These are phyloP conservation scores for Lophotriccus pileatus DNA, from an alignment of 2,797 vertebrate species.

Conservation along the genomic window DNA sequence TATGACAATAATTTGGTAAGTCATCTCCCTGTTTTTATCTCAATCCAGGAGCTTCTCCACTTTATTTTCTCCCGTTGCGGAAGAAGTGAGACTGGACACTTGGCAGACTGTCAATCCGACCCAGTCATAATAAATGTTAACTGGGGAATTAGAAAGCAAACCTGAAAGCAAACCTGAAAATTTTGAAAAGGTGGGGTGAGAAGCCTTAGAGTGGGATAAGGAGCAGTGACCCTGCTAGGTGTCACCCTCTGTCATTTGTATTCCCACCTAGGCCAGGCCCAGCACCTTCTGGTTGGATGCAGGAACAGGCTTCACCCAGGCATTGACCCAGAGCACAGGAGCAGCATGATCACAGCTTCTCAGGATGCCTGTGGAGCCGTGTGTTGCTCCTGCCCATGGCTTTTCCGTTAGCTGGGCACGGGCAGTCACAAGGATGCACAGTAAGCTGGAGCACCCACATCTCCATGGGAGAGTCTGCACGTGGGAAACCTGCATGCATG, in stretches of 20 bases:
- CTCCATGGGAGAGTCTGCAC: background rate
- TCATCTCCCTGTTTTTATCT: background rate
- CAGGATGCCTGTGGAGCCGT: accelerated
- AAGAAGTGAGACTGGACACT: background rate
- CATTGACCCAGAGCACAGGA: background rate
- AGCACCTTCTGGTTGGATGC: background rate
- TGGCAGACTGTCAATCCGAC: background rate
- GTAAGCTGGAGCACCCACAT: background rate
- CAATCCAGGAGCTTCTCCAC: background rate
- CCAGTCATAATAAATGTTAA: background rate
- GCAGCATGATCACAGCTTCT: accelerated
- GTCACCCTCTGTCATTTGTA: background rate
- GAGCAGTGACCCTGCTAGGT: background rate
- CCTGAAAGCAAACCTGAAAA: background rate
- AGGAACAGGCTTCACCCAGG: background rate
- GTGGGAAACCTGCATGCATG: background rate
- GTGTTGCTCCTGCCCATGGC: accelerated
- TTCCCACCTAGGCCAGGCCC: background rate
- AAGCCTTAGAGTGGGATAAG: background rate
- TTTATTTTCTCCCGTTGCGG: background rate
- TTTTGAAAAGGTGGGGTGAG: background rate
- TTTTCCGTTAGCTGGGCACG: background rate
- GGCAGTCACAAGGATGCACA: background rate
- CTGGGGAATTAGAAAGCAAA: background rate
- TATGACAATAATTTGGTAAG: background rate